Conservation (phyloP, 2,797 vertebrate species). For the Coreius guichenoti region DNA sequence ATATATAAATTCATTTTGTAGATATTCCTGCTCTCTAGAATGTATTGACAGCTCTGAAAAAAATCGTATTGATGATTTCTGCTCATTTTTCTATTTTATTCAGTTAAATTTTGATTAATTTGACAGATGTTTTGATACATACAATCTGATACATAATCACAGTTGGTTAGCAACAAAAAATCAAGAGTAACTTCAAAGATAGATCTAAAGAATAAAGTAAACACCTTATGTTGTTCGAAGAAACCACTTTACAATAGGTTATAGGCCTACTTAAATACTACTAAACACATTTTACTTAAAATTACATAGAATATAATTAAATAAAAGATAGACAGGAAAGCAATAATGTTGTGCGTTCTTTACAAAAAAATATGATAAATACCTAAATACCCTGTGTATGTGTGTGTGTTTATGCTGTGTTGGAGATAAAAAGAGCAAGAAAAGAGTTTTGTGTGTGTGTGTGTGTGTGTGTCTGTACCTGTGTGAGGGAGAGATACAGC, state of each 20-base stretch:
- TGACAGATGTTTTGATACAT: background rate
- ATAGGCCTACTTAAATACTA: background rate
- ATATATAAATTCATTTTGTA: background rate
- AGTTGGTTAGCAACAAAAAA: background rate
- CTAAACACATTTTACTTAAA: background rate
- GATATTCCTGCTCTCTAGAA: background rate
- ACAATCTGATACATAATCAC: background rate
- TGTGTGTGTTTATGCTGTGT: constrained; percentile 20
- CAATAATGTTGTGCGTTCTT: background rate
- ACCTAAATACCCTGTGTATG: constrained; percentile 3
- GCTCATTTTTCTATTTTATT: background rate
- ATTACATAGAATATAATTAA: background rate
- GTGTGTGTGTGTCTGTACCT: constrained; percentile 8
- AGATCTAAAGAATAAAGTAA: background rate
- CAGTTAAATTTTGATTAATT: background rate
- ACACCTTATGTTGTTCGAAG: background rate
- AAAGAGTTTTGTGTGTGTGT: constrained; percentile 7
- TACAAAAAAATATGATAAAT: background rate
- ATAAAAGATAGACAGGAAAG: background rate
- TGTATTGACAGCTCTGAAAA: background rate
- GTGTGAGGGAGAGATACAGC: constrained; percentile 59
- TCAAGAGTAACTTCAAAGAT: background rate
- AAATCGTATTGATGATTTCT: background rate
- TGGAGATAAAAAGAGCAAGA: constrained; percentile 31
- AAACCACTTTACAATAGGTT: background rate